Evolutionary conservation across 1,140 invertebrate genomes (phyloP), one percentile per base, ranked within the genome.

Genomic region (Trichonephila clavata): DNA sequence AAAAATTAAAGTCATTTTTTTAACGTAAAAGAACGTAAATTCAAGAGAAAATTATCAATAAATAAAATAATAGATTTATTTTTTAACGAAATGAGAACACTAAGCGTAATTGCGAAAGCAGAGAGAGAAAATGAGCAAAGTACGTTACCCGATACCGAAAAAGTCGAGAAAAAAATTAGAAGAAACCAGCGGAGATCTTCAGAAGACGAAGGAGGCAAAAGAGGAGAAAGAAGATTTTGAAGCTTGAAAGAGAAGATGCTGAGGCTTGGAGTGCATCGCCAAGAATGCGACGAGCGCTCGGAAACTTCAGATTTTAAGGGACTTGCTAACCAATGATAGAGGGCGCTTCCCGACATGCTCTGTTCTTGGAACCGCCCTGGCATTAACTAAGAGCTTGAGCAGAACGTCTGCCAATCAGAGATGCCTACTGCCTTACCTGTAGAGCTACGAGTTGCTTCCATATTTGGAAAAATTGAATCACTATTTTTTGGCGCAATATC

Each of bases 391-490:
- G 92, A 27, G 86, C 65, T 80, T 87, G 92, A 81, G 32, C 57
- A 43, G 24, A 84, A 93, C 68, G 43, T 77, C 92, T 93, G 92
- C 92, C 92, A 93, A 93, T 93, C 92, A 93, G 92, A 87, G 63
- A 71, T 71, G 91, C 77, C 91, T 77, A 4, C 2, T 2, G 8
- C 43, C 50, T 80, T 88, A 93, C 92, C 61, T 93, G 86, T 50
- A n/a, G 77, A 92, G 21, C 61, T 87, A n/a, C 32, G 59, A 50
- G 59, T 20, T n/a, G 71, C 57, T 87, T 91, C 20, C 60, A 77
- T 61, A 16, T 91, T 86, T 59, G 27, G 61, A 83, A 89, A 89
- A 50, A 57, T 39, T 27, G 7, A 71, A n/a, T 14, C 0, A 8
- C 60, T 16, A 65, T n/a, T 14, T 7, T 50, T 83, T 92, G 90